Base-by-base conservation (phyloP, 2,888 invertebrate species). In the Nymphalis urticae region DNA sequence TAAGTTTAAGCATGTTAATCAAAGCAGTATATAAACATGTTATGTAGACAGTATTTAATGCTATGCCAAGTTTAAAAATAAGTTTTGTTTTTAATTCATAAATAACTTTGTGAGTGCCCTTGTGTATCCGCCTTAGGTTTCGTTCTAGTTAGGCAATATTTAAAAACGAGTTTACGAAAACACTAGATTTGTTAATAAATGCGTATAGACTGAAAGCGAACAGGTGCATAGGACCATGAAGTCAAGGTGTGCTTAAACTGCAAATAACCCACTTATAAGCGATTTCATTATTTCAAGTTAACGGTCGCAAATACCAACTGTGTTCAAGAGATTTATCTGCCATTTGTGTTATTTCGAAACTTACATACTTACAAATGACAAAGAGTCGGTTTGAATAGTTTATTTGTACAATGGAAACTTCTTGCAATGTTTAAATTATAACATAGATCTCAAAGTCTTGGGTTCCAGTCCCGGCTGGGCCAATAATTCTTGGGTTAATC, bases 151-250 rank as follows among this genome's bases (percentile, higher is more conserved):
- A 47, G 17, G 54, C 56, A 56, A 56, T 63, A 32, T 50, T 19
- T 32, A 21, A 58, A 51, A 65, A 51, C 51, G 42, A 65, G 65
- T 48, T 54, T 53, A 64, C 70, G 60, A 66, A 70, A 70, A 61
- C 60, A 47, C 59, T 21, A 50, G 66, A 51, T 69, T 66, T 21
- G 27, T 9, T 61, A 64, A 64, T 68, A 32, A 64, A 54, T 53
- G 47, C 60, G 47, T 64, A 47, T 21, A 24, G 36, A 21, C 53
- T 42, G 42, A 42, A 62, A 48, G 32, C n/a, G 56, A 58, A 47
- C 69, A 66, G 66, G 70, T 70, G 70, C 56, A 66, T 19, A 51
- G 65, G 21, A 56, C 36, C 56, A 32, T 56, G 53, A 32, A 66
- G 62, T 66, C 62, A 66, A 66, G 62, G 62, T 62, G 48, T 61